Evolutionary conservation across 2,888 invertebrate genomes (phyloP), one percentile per base, ranked within the genome.

Genomic region (Polydrusus tereticollis): DNA sequence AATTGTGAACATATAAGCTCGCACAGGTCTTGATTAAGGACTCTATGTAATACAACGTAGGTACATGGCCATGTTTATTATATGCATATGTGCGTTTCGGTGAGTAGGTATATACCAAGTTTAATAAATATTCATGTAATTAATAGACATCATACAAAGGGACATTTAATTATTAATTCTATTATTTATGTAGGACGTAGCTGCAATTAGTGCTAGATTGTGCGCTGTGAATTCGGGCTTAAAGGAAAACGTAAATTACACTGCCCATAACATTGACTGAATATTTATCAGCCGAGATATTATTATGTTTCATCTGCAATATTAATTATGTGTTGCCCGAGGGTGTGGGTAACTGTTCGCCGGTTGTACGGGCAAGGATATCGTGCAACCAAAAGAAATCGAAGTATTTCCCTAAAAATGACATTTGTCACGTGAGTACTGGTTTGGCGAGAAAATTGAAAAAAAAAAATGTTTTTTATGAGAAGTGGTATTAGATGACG

Each of bases 71-170:
- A 10, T 23, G 16, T 43, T 38, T n/a, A 58, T 70, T 65, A 64
- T 59, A 52, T 59, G 45, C 63, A 63, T 65, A 64, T 59, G 43
- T 59, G 45, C 63, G 67, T 72, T 63, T 63, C 63, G 26, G 67
- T 55, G 47, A 36, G 62, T 62, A 55, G 29, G 8, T 36, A 38
- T 64, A 69, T 69, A 73, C 69, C 63, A 73, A 74, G 70, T 74
- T 74, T 74, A 74, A 74, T 74, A 74, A 74, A 74, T 74, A 74
- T 74, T 74, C 74, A 74, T 74, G 74, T 67, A 74, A 74, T 74
- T 74, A 74, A 74, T 74, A 74, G 71, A 71, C 72, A 69, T 74
- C 69, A 74, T 69, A 74, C 74, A 74, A 74, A 74, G 74, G 74
- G 69, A 74, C 74, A 65, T 74, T 74, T 74, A 74, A 74, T 74